Conservation (phyloP, 2,797 vertebrate genomes). For the Scomberomorus guttatus region DNA sequence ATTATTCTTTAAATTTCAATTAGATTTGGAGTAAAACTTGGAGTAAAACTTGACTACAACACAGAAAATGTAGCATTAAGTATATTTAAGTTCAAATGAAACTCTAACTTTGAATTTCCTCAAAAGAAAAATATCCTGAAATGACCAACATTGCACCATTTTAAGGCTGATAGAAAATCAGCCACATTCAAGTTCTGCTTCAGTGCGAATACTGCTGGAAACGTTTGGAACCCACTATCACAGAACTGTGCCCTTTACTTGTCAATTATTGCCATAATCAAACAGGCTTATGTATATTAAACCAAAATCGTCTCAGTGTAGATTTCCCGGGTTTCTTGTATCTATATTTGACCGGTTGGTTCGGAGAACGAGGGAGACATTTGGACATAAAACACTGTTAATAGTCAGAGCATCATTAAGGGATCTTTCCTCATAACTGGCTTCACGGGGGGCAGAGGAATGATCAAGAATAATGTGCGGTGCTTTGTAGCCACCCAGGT, state of each 20-base stretch:
- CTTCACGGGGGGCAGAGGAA: constrained; percentile 94
- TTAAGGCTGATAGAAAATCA: constrained; percentile 6
- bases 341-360: constrained; percentile 88
- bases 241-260: constrained; percentile 37
- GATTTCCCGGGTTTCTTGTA: constrained; percentile 70
- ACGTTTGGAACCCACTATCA: constrained; percentile 8
- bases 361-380: constrained; percentile 89
- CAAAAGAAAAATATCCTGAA: background rate
- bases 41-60: background rate
- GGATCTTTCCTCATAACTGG: constrained; percentile 96
- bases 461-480: constrained; percentile 97
- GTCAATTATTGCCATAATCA: constrained; percentile 68
- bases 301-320: constrained; percentile 75
- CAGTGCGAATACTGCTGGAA: constrained; percentile 1
- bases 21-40: too few relatives aligned
- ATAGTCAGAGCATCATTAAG: constrained; percentile 96
- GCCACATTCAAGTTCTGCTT: constrained; percentile 4
- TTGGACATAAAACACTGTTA: constrained; percentile 96
- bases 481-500: constrained; percentile 95
- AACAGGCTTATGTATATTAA: constrained; percentile 71
- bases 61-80: background rate
- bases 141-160: constrained; percentile 2
- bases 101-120: background rate
- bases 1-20: background rate
- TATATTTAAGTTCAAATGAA: background rate